Evolutionary conservation across 2,113 vertebrate species (phyloP).

Genomic region (Pogona vitticeps): DNA sequence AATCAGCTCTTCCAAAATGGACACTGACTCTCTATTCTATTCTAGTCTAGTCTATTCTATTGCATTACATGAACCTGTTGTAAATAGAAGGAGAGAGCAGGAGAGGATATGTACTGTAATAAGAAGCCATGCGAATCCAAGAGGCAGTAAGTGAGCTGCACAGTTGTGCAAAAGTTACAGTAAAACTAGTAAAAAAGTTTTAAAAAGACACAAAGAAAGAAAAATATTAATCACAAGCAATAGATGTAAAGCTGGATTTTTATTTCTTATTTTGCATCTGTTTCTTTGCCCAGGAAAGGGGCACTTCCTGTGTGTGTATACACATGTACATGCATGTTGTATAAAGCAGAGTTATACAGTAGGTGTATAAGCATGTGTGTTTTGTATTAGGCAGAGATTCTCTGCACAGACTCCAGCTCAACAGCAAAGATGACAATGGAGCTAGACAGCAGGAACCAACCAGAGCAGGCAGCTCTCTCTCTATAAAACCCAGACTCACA

Average conservation of each 20-base stretch:
- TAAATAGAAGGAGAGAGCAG: background rate
- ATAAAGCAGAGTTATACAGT: too few relatives aligned
- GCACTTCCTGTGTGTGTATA: background rate
- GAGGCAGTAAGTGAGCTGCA: background rate
- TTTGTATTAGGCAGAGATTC: background rate
- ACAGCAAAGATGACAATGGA: slow-evolving; percentile 2
- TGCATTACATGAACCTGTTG: background rate
- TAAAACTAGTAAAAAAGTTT: background rate
- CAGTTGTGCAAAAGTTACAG: background rate
- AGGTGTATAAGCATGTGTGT: too few relatives aligned
- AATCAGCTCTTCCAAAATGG: background rate
- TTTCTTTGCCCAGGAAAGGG: background rate
- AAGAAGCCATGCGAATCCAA: background rate
- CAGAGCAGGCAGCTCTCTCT: slow-evolving; percentile 4
- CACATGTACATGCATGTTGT: background rate
- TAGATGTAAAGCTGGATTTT: background rate
- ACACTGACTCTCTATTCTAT: background rate
- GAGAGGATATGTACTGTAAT: background rate
- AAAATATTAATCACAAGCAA: background rate
- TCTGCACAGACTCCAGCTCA: background rate
- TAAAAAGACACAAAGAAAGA: background rate
- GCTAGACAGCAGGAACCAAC: slow-evolving; percentile 11
- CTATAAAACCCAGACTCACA: slow-evolving; percentile 46
- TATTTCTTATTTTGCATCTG: background rate
- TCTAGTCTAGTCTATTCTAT: background rate